Conservation (phyloP, 2,113 vertebrate genomes). For the Parus major region DNA sequence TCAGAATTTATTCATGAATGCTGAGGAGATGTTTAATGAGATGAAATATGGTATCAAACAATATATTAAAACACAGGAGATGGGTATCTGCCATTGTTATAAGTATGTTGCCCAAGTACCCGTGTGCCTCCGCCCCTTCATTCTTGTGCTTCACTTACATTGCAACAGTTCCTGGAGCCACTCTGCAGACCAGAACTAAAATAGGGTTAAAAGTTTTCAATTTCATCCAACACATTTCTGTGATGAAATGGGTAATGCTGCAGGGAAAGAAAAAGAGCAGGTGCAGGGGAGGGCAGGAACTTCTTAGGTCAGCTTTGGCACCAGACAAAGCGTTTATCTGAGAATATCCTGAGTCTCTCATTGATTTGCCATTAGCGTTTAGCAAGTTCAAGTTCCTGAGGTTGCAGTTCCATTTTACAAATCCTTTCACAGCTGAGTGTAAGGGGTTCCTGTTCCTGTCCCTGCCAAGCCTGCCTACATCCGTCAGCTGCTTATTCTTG, state of each 20-base stretch:
- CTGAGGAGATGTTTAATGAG: not conserved
- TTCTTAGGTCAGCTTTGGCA: conserved; percentile 33
- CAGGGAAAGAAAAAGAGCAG: conserved; percentile 13
- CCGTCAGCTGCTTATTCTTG: conserved; percentile 9
- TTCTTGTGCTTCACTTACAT: not conserved
- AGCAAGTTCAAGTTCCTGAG: conserved; percentile 31
- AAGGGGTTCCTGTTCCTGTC: not conserved
- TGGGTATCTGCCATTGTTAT: not conserved
- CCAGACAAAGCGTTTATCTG: not conserved
- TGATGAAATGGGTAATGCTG: not conserved
- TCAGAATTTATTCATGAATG: not conserved
- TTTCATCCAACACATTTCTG: not conserved
- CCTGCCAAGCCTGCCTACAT: conserved; percentile 8
- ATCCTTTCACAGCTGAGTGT: conserved; percentile 38
- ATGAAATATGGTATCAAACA: not conserved
- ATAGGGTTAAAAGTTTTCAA: not conserved
- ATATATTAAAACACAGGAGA: not conserved
- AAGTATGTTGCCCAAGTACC: not conserved
- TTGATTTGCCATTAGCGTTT: not conserved
- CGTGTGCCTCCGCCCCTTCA: rapidly evolving
- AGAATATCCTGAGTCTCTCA: conserved; percentile 20
- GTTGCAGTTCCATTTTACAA: conserved; percentile 30
- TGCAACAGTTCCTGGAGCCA: not conserved
- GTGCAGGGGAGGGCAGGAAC: conserved; percentile 23
- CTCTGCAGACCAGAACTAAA: not conserved